These are phyloP conservation scores for Pinna nobilis DNA, from an alignment of 1,140 invertebrate genomes.

Conservation along the genomic window DNA sequence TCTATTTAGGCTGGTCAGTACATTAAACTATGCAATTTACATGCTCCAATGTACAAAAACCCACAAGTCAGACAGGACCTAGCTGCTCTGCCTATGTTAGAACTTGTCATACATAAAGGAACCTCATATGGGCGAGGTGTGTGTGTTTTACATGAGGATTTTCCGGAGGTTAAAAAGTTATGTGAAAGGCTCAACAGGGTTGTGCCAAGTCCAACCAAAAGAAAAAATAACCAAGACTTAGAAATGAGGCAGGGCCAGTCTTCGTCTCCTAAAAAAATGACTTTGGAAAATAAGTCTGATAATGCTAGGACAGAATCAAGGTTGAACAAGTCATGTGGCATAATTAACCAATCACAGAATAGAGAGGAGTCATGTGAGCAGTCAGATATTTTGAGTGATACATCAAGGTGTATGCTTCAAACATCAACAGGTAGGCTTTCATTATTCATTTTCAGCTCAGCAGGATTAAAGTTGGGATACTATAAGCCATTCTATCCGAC, in stretches of 20 bases:
- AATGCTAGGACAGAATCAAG: neutral
- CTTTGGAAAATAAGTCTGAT: neutral
- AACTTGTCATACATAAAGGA: slow-evolving; percentile 45
- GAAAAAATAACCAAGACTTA: neutral
- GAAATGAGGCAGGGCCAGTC: neutral
- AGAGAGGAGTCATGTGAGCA: slow-evolving; percentile 11
- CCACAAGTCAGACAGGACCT: neutral
- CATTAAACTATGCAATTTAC: slow-evolving; percentile 50
- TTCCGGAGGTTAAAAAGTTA: slow-evolving; percentile 21
- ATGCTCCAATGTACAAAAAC: slow-evolving; percentile 41
- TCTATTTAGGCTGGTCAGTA: slow-evolving; percentile 46
- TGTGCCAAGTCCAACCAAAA: neutral
- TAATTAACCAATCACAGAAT: neutral
- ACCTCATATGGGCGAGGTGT: slow-evolving; percentile 49
- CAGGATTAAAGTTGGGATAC: no score
- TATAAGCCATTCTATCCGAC: no score
- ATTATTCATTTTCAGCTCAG: slow-evolving; percentile 11
- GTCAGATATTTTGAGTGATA: slow-evolving; percentile 4
- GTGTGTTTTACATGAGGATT: slow-evolving; percentile 17
- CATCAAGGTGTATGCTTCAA: slow-evolving; percentile 43
- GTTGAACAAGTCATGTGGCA: neutral
- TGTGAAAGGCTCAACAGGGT: slow-evolving; percentile 29
- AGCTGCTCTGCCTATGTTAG: slow-evolving; percentile 29
- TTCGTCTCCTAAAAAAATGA: neutral
- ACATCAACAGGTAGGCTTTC: slow-evolving; percentile 42